A percentile compares a stretch with the other conserved stretches of the same genome.
These are phyloP conservation scores for human (Homo sapiens) DNA, from an alignment of 2,113 vertebrate species.

Conservation along the genomic window DNA sequence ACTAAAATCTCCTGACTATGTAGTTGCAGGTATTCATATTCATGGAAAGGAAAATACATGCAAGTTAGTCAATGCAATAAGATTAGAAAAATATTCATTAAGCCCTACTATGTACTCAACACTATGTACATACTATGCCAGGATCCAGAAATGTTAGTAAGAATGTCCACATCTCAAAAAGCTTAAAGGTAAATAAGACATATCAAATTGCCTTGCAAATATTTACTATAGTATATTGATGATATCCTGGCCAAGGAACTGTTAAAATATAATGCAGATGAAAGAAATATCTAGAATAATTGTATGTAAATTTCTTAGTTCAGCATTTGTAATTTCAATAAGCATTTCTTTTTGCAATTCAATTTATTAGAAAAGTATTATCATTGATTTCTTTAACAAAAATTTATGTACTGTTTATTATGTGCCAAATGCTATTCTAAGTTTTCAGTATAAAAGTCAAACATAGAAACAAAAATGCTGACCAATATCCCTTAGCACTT, in stretches of 20 bases:
- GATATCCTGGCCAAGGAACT: background rate
- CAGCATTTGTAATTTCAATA: background rate
- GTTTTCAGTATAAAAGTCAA: background rate
- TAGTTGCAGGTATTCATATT: background rate
- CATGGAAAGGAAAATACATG: background rate
- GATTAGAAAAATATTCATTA: background rate
- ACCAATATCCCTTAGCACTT: no score
- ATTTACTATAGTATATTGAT: background rate
- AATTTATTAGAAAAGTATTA: background rate
- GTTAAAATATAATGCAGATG: background rate
- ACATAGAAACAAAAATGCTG: background rate
- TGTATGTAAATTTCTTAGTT: background rate
- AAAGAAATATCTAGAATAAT: background rate
- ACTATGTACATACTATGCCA: background rate
- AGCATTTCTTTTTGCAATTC: background rate
- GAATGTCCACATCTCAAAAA: background rate
- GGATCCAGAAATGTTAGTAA: background rate
- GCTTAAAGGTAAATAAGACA: background rate
- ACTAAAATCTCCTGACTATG: background rate
- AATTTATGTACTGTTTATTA: background rate
- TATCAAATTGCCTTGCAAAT: background rate
- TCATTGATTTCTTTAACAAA: background rate
- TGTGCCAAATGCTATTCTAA: background rate
- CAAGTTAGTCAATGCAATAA: background rate
- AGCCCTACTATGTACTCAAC: background rate